A percentile compares a stretch with the other conserved stretches of the same genome.
phyloP scores from a whole-genome alignment of 2,113 vertebrate species.

The Eira barbara region DNA sequence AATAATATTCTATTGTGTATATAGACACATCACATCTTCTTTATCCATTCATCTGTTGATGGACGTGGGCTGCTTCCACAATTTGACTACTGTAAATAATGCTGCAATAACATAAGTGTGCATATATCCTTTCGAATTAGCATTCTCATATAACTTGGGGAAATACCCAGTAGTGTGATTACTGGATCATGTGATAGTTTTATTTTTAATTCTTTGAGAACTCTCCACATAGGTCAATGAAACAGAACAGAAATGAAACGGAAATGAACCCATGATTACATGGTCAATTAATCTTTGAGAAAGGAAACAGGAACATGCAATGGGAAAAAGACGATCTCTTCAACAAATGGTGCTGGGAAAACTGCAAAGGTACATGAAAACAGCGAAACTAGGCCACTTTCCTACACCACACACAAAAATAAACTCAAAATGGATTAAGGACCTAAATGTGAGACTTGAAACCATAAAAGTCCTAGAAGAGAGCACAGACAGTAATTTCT shows the following conservation, averaged over 20 bases:
- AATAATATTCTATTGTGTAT: too few species aligned
- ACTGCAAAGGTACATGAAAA: background rate
- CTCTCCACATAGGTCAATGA: background rate
- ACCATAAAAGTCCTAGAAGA: background rate
- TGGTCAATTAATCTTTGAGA: background rate
- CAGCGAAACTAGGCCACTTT: background rate
- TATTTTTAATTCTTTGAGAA: background rate
- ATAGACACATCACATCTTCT: background rate
- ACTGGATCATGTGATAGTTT: background rate
- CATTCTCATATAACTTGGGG: background rate
- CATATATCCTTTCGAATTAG: background rate
- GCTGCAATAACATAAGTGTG: background rate
- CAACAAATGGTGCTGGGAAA: background rate
- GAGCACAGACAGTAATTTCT: background rate
- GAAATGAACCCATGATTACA: background rate
- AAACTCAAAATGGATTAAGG: background rate
- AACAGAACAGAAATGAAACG: background rate
- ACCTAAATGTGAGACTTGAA: background rate
- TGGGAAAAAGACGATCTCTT: background rate
- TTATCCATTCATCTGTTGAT: background rate
- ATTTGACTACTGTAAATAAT: background rate
- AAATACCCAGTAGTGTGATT: background rate
- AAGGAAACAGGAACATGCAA: background rate
- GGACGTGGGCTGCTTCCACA: background rate
- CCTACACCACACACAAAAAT: background rate